Base-by-base conservation (phyloP, 2,888 invertebrate genomes). In the Onthophagus sagittarius region DNA sequence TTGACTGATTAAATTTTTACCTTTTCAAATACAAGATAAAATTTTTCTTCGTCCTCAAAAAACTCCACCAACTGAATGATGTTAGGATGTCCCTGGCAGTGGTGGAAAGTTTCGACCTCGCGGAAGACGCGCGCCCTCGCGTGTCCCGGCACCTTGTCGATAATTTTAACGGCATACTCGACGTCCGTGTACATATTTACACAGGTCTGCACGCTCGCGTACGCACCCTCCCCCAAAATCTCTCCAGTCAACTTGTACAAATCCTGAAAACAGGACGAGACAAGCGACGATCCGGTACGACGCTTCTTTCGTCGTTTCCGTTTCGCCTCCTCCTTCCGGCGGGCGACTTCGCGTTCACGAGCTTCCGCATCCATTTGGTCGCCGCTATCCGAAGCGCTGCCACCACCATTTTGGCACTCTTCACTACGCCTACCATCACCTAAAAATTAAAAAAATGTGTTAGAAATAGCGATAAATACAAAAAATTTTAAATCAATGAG, bases 31-130 rank as follows among this genome's bases (percentile, higher is more conserved):
- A 98, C 96, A 87, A 99, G 92, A 88, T 97, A 98, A 88, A 98
- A 98, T 88, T 93, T 94, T 87, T 95, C 95, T 82, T 96, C 95
- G 88, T 98, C 98, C 88, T 98, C 98, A 86, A 97, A 96, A 88
- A 95, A 96, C 86, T 99, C 98, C 82, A 96, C 93, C 86, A 99
- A 91, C 88, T 98, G 97, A 85, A 99, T 94, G 87, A 99, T 98
- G 86, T 98, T 97, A 76, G 95, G 94, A 88, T 99, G 98, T 80
- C 96, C 96, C 87, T 96, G 94, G 88, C 98, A 99, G 87, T 98
- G 95, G 88, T 98, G 96, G 90, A 99, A 98, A 79, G 97, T 98
- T 89, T 99, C 98, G 83, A 99, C 98, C 87, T 99, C 99, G 81
- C 97, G 95, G 89, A 98, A 96, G 81, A 99, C 96, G 69, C 98